Percentiles rank a stretch among this genome's conserved stretches.
Evolutionary conservation across 2,113 vertebrate species (phyloP).

Genomic region (Microcebus murinus): DNA sequence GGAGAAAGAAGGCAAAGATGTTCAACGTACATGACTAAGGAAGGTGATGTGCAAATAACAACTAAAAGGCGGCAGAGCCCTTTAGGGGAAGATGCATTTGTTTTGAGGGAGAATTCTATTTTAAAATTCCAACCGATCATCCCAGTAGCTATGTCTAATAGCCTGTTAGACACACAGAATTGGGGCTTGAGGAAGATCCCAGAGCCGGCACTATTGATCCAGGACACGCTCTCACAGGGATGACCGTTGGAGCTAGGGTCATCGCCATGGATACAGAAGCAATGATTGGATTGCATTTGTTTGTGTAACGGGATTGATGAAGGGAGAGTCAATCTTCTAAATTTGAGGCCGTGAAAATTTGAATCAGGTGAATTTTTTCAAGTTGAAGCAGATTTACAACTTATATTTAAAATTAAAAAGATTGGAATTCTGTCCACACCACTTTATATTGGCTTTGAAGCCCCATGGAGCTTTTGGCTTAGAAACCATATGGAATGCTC

Average conservation of each 20-base stretch:
- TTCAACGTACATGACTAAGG: background rate
- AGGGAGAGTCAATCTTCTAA: background rate
- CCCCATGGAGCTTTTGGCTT: background rate
- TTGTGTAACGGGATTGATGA: background rate
- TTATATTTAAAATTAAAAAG: background rate
- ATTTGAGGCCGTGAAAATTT: background rate
- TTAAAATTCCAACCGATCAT: background rate
- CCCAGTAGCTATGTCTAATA: background rate
- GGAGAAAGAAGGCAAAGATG: background rate
- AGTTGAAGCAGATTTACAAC: background rate
- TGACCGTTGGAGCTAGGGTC: background rate
- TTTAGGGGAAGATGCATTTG: background rate
- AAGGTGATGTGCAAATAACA: background rate
- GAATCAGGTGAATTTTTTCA: background rate
- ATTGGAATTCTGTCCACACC: fast-evolving
- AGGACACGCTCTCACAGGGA: background rate
- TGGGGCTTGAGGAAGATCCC: background rate
- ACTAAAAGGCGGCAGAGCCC: background rate
- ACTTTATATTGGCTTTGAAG: background rate
- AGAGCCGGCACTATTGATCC: background rate
- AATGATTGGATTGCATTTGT: background rate
- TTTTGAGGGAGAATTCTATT: background rate
- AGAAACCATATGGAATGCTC: background rate
- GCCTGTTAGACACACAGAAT: background rate
- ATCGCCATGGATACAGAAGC: background rate